Base-by-base conservation (phyloP, 2,797 vertebrate species). In the Tarsius wallacei region DNA sequence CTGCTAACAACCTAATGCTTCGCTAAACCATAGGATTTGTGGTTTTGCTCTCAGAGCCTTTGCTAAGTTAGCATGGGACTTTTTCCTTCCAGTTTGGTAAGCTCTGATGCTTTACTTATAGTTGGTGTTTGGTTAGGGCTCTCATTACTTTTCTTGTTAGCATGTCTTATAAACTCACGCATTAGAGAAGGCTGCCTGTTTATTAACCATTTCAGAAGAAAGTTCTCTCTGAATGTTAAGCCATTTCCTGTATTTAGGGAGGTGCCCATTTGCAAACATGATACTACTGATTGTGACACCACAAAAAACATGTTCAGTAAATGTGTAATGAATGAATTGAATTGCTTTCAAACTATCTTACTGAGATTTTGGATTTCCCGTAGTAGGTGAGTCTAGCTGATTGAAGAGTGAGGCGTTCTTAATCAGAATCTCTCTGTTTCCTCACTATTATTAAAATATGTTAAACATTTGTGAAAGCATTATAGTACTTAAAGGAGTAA, bases 201-300 rank as follows among this genome's bases (percentile, higher is more conserved):
- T 71, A 47, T 55, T 70, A 71, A 42, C 17, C 55, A 71, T 81
- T 77, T 91, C 49, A 73, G n/a, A 94, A 91, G 57, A 86, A 85
- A 15, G 1, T 66, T 47, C 9, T 76, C 28, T 86, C 1, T 93
- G 57, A 70, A 81, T 66, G 73, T 84, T 71, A 92, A 87, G 31
- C 42, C 17, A 70, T 77, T 78, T 73, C 47, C 92, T 90, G 19
- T 77, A 8, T 74, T 66, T 42, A 74, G 96, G 5, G 4, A 19
- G 26, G 7, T 5, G 1, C 68, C 13, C 13, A 0, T 85, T 68
- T 77, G 31, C 51, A 81, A 63, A 47, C 24, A 5, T 26, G 31
- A 49, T 7, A 55, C 13, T 36, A 57, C 15, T 28, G 22, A 59
- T 71, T 78, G 9, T 68, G 66, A 36, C 10, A 13, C 19, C 76